Base-by-base conservation (phyloP, 2,888 invertebrate genomes). In the Lymantria dispar region DNA sequence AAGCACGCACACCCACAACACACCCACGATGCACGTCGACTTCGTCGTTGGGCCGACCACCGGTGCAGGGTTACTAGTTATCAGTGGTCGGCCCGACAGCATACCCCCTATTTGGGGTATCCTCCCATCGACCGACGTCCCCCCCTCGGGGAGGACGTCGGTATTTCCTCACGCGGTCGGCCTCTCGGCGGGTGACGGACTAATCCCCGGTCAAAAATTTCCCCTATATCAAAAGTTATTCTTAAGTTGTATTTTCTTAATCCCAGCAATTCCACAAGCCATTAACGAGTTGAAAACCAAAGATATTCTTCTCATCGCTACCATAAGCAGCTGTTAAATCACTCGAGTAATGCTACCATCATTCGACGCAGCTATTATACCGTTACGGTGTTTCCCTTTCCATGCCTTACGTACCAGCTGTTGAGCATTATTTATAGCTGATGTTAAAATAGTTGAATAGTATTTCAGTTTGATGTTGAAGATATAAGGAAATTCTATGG, bases 361-460 rank as follows among this genome's bases (percentile, higher is more conserved):
- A 60, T 47, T 76, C 76, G 70, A 65, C 75, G 68, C 66, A 64
- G 59, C 63, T 63, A 70, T 77, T 72, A 70, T 60, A 43, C 53
- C 56, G 56, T 60, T 59, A 64, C 59, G 56, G 63, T 70, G 72
- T 76, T 75, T 68, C 65, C 68, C 68, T 73, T 72, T 45, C 48
- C 49, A 59, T 63, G 56, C 54, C 42, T 49, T 44, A 45, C 43
- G 47, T 46, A 52, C 51, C 70, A 71, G 75, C 72, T 76, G 76
- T 67, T 58, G 47, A 42, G 56, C 50, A 44, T 45, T 69, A 69
- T 68, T 68, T 70, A 58, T 67, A 62, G 42, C 50, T 47, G 7
- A 44, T 54, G 47, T 62, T 58, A 64, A 72, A 72, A 72, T 73
- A 69, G 64, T 56, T 56, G 5, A 22, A 22, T 22, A 22, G n/a